phyloP scores from a whole-genome alignment of 2,113 vertebrate genomes.

The Macroglossus sobrinus region DNA sequence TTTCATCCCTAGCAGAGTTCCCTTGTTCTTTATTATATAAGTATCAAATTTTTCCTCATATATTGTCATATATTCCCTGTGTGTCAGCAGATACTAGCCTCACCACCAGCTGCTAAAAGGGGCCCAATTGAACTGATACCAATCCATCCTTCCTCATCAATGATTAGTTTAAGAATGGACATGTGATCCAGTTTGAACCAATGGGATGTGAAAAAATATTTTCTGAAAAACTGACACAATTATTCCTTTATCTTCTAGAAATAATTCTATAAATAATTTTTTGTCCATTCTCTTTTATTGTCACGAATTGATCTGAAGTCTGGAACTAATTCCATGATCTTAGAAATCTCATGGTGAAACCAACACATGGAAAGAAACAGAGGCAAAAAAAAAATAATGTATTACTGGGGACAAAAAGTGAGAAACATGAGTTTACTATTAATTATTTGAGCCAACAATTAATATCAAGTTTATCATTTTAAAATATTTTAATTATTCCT shows the following conservation, averaged over 20 bases:
- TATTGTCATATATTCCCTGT: not conserved
- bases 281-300: not conserved
- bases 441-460: not conserved
- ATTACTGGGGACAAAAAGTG: not conserved
- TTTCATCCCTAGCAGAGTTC: not conserved
- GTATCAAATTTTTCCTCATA: not conserved
- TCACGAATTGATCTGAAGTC: not conserved
- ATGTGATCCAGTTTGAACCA: not conserved
- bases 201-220: not conserved
- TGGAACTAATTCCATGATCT: not conserved
- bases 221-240: not conserved
- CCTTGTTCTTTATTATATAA: not conserved
- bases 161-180: not conserved
- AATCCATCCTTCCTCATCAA: not conserved
- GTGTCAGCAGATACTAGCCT: not conserved
- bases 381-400: not conserved
- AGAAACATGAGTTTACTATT: not conserved
- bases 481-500: not conserved
- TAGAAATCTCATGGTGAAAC: not conserved
- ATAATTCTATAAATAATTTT: not conserved
- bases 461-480: not conserved
- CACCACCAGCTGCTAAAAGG: not conserved
- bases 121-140: not conserved
- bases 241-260: not conserved
- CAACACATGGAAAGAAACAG: not conserved